phyloP scores from a whole-genome alignment of 2,888 invertebrate genomes.

The Galerucella nymphaeae region DNA sequence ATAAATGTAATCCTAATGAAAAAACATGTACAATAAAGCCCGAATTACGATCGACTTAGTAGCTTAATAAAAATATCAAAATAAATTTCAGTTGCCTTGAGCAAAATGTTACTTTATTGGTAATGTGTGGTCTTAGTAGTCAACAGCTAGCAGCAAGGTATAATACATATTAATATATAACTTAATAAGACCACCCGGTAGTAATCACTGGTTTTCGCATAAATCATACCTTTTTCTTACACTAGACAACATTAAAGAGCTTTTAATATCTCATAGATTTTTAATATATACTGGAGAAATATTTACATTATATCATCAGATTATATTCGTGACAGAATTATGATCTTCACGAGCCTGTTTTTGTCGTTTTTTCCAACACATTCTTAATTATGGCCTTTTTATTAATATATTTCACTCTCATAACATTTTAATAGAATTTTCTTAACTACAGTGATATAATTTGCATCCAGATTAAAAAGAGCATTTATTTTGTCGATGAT shows the following conservation, averaged over 20 bases:
- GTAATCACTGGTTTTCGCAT: slow-evolving; percentile 63
- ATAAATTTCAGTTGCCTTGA: slow-evolving; percentile 53
- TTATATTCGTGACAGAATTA: slow-evolving; percentile 13
- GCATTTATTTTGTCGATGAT: neutral
- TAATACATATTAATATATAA: slow-evolving; percentile 66
- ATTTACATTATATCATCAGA: slow-evolving; percentile 28
- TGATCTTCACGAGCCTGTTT: slow-evolving; percentile 1
- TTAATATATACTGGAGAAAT: slow-evolving; percentile 23
- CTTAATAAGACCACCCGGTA: slow-evolving; percentile 65
- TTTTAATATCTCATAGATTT: slow-evolving; percentile 56
- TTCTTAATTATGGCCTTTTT: slow-evolving; percentile 8
- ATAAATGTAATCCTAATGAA: slow-evolving; percentile 17
- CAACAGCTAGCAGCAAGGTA: slow-evolving; percentile 65
- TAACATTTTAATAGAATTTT: neutral
- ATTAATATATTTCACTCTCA: neutral
- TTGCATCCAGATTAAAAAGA: neutral
- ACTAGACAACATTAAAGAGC: slow-evolving; percentile 59
- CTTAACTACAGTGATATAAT: neutral
- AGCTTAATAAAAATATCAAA: slow-evolving; percentile 36
- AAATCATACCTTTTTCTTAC: slow-evolving; percentile 64
- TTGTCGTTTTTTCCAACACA: slow-evolving; percentile 13
- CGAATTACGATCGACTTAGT: slow-evolving; percentile 15
- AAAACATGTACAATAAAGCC: slow-evolving; percentile 21
- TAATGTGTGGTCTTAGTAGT: slow-evolving; percentile 62
- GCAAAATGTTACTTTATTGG: slow-evolving; percentile 64